Evolutionary conservation across 2,797 vertebrate species (phyloP), one percentile per base, ranked within the genome.

Genomic region (Momotus momota): DNA sequence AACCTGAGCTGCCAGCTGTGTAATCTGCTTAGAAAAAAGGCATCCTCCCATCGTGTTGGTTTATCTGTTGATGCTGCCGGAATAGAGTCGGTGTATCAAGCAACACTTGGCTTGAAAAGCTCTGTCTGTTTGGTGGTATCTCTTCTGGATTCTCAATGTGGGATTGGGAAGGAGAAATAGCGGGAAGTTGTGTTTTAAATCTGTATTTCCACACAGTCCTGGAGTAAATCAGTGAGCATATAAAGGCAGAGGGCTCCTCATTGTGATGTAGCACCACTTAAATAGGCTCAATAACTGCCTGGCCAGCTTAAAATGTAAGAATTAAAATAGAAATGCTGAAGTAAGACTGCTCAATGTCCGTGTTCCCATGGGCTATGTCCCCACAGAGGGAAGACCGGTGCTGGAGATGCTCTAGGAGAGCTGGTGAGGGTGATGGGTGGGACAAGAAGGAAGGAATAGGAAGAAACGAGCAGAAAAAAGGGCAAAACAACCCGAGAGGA

Each of bases 401-500:
- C 65, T 49, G 51, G 62, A 23, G 46, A 17, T 22, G 58, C 29
- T 46, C 57, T 21, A 51, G 23, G 26, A 43, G 3, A 15, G 74
- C 4, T 38, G n/a, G 33, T 31, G 61, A 1, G 0, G 40, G 19
- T 29, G 14, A 4, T 1, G 14, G 2, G 7, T 10, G 52, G 40
- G 18, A 52, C 2, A 7, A 51, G 80, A 15, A 49, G 33, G 62
- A 27, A 48, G 15, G 9, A 33, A 33, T 0, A 48, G 52, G 12
- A 58, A 38, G 23, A 57, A 65, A 23, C 12, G 17, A 1, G 46
- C 17, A 19, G 60, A 48, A 17, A 54, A 51, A 14, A 25, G 15
- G 4, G 27, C 10, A 10, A n/a, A 26, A 19, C 1, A 33, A 3
- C 4, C 17, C 2, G 27, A 31, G 35, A 49, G 9, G n/a, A 20